Base-by-base conservation (phyloP, 2,113 vertebrate genomes). In the Sinocyclocheilus grahami region DNA sequence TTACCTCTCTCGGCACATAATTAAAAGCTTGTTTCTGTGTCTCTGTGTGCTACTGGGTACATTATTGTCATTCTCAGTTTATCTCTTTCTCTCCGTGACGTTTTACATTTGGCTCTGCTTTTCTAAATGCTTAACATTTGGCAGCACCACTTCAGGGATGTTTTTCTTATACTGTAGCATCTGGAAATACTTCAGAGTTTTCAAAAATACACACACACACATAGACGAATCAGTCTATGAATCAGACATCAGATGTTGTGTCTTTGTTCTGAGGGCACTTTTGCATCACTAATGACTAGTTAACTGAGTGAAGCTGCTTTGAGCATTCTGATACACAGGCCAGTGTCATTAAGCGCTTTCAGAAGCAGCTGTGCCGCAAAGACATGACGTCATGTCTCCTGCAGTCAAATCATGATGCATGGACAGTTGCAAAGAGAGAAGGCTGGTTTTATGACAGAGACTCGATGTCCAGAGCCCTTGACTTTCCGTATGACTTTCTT, bases 11-110 rank as follows among this genome's bases (percentile, higher is more conserved):
- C 3, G 10, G 51, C 51, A 20, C 51, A 20, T 78, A 78, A 78
- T 78, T 78, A 78, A 78, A 78, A 58, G 71, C 11, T n/a, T 63
- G 42, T 76, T 53, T 83, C 42, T 72, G 63, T 55, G 46, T 22
- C 48, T 84, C 48, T 8, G 71, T 3, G 82, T 42, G 90, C 84
- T 89, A 33, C 83, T 79, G n/a, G 81, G 86, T 85, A 84, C 87
- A 89, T 88, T 79, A 67, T 58, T 16, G 78, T 48, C 69, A 86
- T 63, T 82, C 63, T 88, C 60, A 90, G 58, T 85, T 60, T 82
- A 6, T 78, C 60, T 82, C n/a, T 79, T 69, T 53, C 42, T 85
- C 42, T 53, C 90, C 92, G 93, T 39, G 12, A 33, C n/a, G 46
- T 75, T 53, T 71, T 48, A 20, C 48, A 4, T 81, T 81, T 22